phyloP scores from a whole-genome alignment of 2,797 vertebrate genomes.

The Myotis vivesi region DNA sequence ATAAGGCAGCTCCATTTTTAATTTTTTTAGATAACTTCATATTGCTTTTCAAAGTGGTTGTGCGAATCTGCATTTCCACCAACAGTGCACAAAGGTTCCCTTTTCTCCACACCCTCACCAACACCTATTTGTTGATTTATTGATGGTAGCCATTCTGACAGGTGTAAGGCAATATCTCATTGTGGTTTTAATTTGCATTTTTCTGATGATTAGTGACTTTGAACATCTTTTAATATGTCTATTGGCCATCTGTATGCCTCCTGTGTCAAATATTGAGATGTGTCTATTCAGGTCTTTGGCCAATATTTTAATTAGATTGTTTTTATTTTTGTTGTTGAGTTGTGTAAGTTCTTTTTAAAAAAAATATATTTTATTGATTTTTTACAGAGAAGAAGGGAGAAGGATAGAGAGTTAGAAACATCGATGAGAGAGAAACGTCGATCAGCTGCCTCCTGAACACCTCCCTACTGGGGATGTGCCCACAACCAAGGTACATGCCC shows the following conservation, averaged over 20 bases:
- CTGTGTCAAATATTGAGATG: not conserved
- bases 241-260: not conserved
- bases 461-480: no score
- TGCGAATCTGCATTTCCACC: not conserved
- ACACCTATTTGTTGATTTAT: not conserved
- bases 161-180: not conserved
- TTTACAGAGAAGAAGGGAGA: no score
- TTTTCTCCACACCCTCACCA: not conserved
- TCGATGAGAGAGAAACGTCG: no score
- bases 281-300: not conserved
- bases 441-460: no score
- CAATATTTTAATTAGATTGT: not conserved
- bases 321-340: not conserved
- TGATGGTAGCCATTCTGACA: not conserved
- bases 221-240: not conserved
- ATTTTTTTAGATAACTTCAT: not conserved
- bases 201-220: not conserved
- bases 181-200: not conserved
- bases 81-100: not conserved
- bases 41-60: not conserved
- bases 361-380: no score
- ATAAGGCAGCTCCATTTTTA: not conserved
- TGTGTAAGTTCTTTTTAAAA: not conserved
- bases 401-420: no score
- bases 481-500: no score